A percentile compares a stretch with the other conserved stretches of the same genome.
Conservation (phyloP, 2,888 invertebrate species). For the Drosophila niveifrons region DNA sequence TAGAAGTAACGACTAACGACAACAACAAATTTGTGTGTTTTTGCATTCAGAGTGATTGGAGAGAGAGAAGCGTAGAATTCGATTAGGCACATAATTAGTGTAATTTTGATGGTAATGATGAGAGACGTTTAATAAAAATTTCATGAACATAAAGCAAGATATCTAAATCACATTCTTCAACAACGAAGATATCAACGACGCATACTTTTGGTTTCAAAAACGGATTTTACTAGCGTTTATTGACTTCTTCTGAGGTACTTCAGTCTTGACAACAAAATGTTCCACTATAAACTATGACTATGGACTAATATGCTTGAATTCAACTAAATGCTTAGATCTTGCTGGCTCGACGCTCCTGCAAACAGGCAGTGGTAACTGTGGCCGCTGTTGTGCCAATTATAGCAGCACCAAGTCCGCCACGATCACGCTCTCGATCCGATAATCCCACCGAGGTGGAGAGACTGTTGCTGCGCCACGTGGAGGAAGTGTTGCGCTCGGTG, state of each 20-base stretch:
- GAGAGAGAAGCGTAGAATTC: conserved; percentile 58
- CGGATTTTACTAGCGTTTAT: conserved; percentile 72
- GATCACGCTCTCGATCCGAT: conserved; percentile 39
- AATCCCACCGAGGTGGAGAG: conserved; percentile 70
- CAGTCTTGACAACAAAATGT: conserved; percentile 81
- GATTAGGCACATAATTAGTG: conserved; percentile 77
- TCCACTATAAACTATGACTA: conserved; percentile 74
- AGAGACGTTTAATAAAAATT: conserved; percentile 74
- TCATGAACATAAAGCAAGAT: conserved; percentile 50
- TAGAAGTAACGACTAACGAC: conserved; percentile 51
- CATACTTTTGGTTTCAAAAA: conserved; percentile 62
- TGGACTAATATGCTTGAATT: conserved; percentile 54
- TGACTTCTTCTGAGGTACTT: conserved; percentile 82
- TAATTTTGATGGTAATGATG: conserved; percentile 62
- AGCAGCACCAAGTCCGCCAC: conserved; percentile 72
- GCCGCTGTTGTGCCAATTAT: conserved; percentile 79
- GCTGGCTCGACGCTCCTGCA: conserved; percentile 59
- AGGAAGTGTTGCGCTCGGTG: conserved; percentile 78
- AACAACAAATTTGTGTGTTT: conserved; percentile 56
- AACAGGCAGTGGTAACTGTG: conserved; percentile 74
- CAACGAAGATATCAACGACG: conserved; percentile 16
- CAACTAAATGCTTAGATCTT: conserved; percentile 65
- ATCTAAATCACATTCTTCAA: no score
- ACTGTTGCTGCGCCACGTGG: conserved; percentile 78
- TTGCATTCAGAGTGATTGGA: conserved; percentile 47